A percentile compares a stretch with the other conserved stretches of the same genome.
Conservation (phyloP, 1,140 invertebrate species). For the Pseudomyrmex pallidus region DNA sequence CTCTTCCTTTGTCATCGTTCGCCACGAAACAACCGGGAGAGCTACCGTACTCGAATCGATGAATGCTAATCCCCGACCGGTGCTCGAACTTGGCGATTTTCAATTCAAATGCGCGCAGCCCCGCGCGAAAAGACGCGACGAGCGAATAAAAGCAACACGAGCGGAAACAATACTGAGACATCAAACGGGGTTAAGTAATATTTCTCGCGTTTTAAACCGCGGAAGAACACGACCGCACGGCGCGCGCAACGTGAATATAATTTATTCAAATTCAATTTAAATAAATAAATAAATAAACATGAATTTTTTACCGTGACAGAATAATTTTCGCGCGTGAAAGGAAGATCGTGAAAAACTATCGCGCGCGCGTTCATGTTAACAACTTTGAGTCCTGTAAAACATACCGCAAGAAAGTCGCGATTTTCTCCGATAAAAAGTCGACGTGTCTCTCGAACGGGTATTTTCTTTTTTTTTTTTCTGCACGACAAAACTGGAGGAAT, state of each 20-base stretch:
- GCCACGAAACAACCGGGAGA: conserved; percentile 41
- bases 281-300: not conserved
- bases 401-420: not conserved
- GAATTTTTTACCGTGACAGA: not conserved
- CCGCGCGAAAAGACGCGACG: not conserved
- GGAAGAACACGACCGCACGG: too few species aligned
- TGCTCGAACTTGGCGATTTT: conserved; percentile 38
- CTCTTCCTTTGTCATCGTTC: conserved; percentile 67
- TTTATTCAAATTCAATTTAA: too few species aligned
- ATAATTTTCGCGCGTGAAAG: not conserved
- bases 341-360: not conserved
- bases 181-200: too few species aligned
- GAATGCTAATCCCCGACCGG: conserved; percentile 65
- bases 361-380: not conserved
- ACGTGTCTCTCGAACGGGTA: not conserved
- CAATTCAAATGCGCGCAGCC: conserved; percentile 5
- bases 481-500: not conserved
- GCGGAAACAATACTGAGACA: not conserved
- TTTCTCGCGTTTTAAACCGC: too few species aligned
- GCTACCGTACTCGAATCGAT: conserved; percentile 59
- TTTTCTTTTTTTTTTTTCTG: too few species aligned
- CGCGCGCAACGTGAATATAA: too few species aligned
- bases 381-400: not conserved
- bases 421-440: not conserved
- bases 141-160: not conserved